Evolutionary conservation across 1,140 invertebrate genomes (phyloP), one percentile per base, ranked within the genome.

Genomic region (Hypothenemus hampei): DNA sequence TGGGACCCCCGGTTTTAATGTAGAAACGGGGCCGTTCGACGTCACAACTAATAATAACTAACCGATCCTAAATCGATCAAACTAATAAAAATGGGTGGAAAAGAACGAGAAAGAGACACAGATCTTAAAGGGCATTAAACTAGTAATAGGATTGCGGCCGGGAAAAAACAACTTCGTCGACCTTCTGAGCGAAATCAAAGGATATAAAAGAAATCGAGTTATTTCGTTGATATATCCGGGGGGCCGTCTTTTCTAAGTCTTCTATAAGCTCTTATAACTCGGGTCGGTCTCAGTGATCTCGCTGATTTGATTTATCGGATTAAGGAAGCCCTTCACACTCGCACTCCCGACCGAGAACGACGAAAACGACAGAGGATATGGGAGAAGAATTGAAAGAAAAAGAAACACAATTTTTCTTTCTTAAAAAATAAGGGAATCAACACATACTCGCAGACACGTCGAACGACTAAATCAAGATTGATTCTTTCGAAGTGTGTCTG

Each of bases 231-330:
- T 41, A 56, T 41, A 56, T 47, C 44, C 52, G 52, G 24, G n/a
- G n/a, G n/a, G n/a, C n/a, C 52, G 52, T 54, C 52, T 40, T 54
- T 48, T 56, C 53, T 56, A 56, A 56, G 53, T 47, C 58, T 60
- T 60, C 58, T 46, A 57, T 60, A 60, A 60, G 58, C 58, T 60
- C 58, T 60, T 60, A 60, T 60, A 60, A 60, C 53, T 57, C 57
- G 59, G 44, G 54, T 51, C 56, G 57, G 49, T 47, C 39, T 54
- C 53, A 61, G 58, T 56, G 64, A 65, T 65, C 64, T 65, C 45
- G 44, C 61, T 65, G 62, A 65, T 65, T 65, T 63, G 63, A 65
- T 65, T 63, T 65, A 65, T 65, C 61, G 63, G 63, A 65, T 65
- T 65, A 65, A 60, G 59, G 63, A 65, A 65, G 56, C 61, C 63